Percentiles rank a stretch among this genome's conserved stretches.
Conservation (phyloP, 2,113 vertebrate species). For the Laterallus jamaicensis region DNA sequence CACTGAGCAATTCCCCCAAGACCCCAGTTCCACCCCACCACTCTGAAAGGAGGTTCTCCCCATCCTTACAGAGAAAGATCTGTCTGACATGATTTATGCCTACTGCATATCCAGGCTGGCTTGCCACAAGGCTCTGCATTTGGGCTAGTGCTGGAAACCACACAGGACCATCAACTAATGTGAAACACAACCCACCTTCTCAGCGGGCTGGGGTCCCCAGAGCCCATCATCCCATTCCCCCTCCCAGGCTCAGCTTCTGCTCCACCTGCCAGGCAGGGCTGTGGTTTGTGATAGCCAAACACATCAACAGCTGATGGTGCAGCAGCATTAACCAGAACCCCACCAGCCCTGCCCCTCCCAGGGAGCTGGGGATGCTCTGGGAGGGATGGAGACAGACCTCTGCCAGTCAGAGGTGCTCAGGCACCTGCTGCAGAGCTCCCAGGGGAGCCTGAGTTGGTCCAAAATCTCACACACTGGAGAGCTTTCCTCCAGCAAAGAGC, state of each 20-base stretch:
- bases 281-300: background rate
- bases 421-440: background rate
- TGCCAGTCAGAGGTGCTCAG: background rate
- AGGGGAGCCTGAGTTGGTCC: background rate
- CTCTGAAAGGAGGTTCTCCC: background rate
- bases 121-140: conserved; percentile 20
- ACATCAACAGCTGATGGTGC: background rate
- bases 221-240: background rate
- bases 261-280: background rate
- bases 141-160: conserved; percentile 38
- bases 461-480: background rate
- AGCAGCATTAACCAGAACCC: background rate
- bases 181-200: conserved; percentile 30
- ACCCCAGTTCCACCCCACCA: background rate
- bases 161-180: conserved; percentile 42
- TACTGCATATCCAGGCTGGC: background rate
- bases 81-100: background rate
- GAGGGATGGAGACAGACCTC: background rate
- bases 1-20: background rate
- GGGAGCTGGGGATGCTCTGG: background rate
- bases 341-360: background rate
- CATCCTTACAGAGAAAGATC: background rate
- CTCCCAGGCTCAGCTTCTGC: background rate
- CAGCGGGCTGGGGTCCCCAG: background rate
- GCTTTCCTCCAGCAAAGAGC: background rate